A percentile compares a stretch with the other conserved stretches of the same genome.
phyloP scores from a whole-genome alignment of 2,797 vertebrate species.

The Toxotes lorentzi region DNA sequence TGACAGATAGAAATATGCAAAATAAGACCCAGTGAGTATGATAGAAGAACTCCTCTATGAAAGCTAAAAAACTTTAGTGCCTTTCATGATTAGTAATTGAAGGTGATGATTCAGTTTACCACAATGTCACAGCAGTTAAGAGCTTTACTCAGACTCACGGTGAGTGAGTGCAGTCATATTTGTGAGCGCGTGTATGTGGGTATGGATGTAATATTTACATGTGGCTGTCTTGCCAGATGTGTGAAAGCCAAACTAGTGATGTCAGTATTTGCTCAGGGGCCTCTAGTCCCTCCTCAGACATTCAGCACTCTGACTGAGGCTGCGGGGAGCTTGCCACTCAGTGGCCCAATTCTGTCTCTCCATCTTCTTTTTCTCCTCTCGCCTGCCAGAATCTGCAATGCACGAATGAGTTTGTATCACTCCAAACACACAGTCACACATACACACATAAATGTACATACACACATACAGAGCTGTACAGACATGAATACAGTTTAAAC shows the following conservation, averaged over 20 bases:
- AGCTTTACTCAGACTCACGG: conserved; percentile 14
- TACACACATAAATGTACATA: not conserved
- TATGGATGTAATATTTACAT: conserved; percentile 64
- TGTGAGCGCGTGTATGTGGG: conserved; percentile 1
- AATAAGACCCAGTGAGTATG: not conserved
- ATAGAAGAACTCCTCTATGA: not conserved
- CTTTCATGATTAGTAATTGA: conserved; percentile 29
- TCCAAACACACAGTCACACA: conserved; percentile 28
- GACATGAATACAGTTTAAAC: not conserved
- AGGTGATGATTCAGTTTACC: conserved; percentile 31
- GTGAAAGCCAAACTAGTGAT: conserved; percentile 56
- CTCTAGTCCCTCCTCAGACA: conserved; percentile 61
- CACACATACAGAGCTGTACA: not conserved
- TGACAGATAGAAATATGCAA: not conserved
- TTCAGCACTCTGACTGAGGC: conserved; percentile 55
- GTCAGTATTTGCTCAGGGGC: conserved; percentile 56
- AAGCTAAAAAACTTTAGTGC: conserved; percentile 3
- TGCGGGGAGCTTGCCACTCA: conserved; percentile 59
- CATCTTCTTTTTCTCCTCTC: conserved; percentile 58
- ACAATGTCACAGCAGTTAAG: conserved; percentile 25
- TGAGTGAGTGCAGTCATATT: conserved; percentile 9
- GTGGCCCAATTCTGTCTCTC: conserved; percentile 80
- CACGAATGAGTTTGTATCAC: conserved; percentile 64
- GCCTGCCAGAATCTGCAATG: conserved; percentile 59
- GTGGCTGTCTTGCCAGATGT: conserved; percentile 45